Conservation (phyloP, 2,888 invertebrate species). For the Lepidocyrtoides sp. region DNA sequence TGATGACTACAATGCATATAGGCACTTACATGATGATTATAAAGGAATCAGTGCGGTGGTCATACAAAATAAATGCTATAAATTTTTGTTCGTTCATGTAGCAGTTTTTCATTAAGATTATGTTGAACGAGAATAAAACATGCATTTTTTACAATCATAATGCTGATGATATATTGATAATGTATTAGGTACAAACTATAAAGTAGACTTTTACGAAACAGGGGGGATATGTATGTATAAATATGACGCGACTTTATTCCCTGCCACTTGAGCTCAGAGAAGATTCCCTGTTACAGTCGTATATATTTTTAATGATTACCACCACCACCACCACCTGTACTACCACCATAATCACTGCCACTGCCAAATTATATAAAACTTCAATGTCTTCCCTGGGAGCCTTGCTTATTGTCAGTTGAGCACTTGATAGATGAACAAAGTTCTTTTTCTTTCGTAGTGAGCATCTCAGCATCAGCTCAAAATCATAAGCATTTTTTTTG, state of each 20-base stretch:
- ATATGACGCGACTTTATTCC: slow-evolving; percentile 18
- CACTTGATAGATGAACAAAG: slow-evolving; percentile 60
- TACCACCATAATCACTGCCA: slow-evolving; percentile 5
- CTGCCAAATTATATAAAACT: slow-evolving; percentile 62
- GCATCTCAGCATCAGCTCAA: neutral
- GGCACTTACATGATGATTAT: neutral
- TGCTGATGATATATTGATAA: slow-evolving; percentile 24
- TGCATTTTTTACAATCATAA: slow-evolving; percentile 7
- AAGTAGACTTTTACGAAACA: too few relatives aligned
- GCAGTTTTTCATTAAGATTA: neutral
- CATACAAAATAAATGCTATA: neutral
- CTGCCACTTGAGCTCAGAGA: slow-evolving; percentile 2
- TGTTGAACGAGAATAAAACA: slow-evolving; percentile 40
- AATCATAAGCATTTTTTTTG: slow-evolving; percentile 9
- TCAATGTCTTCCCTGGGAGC: slow-evolving; percentile 63
- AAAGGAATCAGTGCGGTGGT: neutral
- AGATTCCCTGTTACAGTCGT: slow-evolving; percentile 8
- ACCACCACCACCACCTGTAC: neutral
- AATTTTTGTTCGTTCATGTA: neutral
- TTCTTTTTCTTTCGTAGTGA: slow-evolving; percentile 28
- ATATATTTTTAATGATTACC: slow-evolving; percentile 4
- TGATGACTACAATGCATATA: neutral
- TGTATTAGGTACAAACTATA: neutral
- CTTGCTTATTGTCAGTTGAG: slow-evolving; percentile 64
- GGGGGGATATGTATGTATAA: too few relatives aligned